phyloP scores from a whole-genome alignment of 2,797 vertebrate genomes.

The Danio choprae region DNA sequence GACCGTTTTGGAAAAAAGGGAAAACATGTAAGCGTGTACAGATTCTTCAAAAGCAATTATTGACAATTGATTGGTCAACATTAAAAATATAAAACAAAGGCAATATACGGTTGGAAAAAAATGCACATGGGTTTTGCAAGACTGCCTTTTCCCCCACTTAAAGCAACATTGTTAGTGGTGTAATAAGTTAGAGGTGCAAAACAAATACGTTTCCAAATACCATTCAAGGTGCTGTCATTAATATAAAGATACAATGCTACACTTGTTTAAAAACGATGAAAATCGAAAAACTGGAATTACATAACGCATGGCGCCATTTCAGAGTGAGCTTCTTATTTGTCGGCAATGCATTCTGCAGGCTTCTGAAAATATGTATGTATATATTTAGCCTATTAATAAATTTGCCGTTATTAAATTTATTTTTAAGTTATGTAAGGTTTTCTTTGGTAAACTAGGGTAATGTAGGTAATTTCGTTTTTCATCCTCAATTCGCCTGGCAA shows the following conservation, averaged over 20 bases:
- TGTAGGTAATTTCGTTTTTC: constrained; percentile 62
- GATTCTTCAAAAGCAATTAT: not conserved
- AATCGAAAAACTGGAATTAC: constrained; percentile 10
- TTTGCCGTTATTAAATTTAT: constrained; percentile 27
- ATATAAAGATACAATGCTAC: not conserved
- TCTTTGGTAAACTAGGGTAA: constrained; percentile 48
- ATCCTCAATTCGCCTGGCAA: constrained; percentile 77
- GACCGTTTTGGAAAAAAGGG: not conserved
- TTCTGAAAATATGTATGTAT: not conserved
- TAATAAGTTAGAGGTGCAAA: not conserved
- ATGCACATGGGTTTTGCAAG: not conserved
- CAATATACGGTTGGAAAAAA: not conserved
- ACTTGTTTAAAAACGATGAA: not conserved
- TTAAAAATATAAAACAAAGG: not conserved
- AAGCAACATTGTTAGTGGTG: not conserved
- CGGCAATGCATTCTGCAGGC: not conserved
- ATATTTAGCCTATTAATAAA: constrained; percentile 1
- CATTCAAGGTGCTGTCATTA: not conserved
- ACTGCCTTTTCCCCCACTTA: not conserved
- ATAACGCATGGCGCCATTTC: constrained; percentile 29
- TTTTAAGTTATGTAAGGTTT: constrained; percentile 37
- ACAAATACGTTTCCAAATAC: no score
- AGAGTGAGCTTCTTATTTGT: not conserved
- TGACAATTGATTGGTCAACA: not conserved
- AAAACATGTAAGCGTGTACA: not conserved